These are phyloP conservation scores for Amiota mariae DNA, from an alignment of 2,888 invertebrate species.

Conservation along the genomic window DNA sequence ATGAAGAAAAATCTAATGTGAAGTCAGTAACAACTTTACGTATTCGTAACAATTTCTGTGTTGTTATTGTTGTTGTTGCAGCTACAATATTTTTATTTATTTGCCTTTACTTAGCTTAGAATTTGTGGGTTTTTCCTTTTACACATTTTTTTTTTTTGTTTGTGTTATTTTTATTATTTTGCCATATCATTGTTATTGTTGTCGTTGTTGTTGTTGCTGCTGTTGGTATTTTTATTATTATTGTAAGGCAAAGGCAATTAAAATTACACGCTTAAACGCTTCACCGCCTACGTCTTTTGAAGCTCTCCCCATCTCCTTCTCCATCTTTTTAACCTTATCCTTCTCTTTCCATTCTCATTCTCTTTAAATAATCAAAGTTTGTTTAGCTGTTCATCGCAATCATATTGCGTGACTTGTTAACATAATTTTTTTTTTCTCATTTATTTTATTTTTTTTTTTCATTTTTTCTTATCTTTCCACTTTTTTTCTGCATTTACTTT, in stretches of 20 bases:
- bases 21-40: background rate
- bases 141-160: too few relatives aligned
- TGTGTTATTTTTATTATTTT: too few relatives aligned
- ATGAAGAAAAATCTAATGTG: background rate
- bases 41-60: slow-evolving; percentile 5
- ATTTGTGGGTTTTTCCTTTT: background rate
- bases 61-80: background rate
- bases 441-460: background rate
- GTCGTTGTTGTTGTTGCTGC: too few relatives aligned
- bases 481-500: background rate
- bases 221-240: too few relatives aligned
- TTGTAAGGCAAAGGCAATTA: slow-evolving; percentile 11
- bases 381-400: background rate
- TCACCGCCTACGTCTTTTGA: background rate
- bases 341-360: background rate
- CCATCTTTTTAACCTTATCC: background rate
- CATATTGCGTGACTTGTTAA: slow-evolving; percentile 22
- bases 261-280: slow-evolving; percentile 12
- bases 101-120: background rate
- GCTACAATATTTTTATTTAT: background rate
- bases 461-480: background rate
- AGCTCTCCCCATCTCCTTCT: background rate
- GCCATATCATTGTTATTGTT: too few relatives aligned
- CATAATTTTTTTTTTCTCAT: slow-evolving; percentile 1
- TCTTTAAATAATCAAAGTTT: slow-evolving; percentile 12